A percentile compares a stretch with the other conserved stretches of the same genome.
These are phyloP conservation scores for Enteromius argenteus DNA, from an alignment of 2,797 vertebrate genomes.

Conservation along the genomic window DNA sequence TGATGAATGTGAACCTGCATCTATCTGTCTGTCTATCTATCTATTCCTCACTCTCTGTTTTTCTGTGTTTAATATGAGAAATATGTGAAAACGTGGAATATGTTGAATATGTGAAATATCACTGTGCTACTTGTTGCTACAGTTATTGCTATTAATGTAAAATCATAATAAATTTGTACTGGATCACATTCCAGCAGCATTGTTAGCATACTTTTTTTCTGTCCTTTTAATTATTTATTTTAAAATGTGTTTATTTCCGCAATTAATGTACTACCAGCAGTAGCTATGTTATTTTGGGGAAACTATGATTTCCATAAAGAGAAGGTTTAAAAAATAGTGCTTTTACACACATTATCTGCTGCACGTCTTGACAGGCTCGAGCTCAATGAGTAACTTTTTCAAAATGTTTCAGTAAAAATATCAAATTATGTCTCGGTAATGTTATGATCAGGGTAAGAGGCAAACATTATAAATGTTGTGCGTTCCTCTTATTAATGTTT, in stretches of 20 bases:
- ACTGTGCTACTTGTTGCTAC: neutral
- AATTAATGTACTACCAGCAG: neutral
- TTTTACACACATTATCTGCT: constrained; percentile 48
- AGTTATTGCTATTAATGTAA: neutral
- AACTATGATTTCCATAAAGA: constrained; percentile 19
- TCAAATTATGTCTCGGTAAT: constrained; percentile 33
- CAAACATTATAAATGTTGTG: constrained; percentile 31
- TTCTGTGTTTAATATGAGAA: neutral
- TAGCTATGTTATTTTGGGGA: constrained; percentile 2
- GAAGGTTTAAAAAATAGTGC: constrained; percentile 54
- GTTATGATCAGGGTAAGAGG: constrained; percentile 28
- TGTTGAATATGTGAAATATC: neutral
- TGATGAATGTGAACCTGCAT: constrained; percentile 2
- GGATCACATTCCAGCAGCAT: neutral
- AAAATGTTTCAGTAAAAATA: constrained; percentile 51
- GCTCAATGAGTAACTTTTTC: constrained; percentile 51
- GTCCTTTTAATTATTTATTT: neutral
- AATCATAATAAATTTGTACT: neutral
- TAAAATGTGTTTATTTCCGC: neutral
- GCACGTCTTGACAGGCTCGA: constrained; percentile 35
- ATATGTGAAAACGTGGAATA: too few species aligned
- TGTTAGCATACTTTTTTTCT: neutral
- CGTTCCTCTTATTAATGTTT: constrained; percentile 30
- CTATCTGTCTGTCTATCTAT: too few species aligned
- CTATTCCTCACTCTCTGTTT: neutral